These are phyloP conservation scores for Caprella mutica DNA, from an alignment of 2,888 invertebrate genomes.

Conservation along the genomic window DNA sequence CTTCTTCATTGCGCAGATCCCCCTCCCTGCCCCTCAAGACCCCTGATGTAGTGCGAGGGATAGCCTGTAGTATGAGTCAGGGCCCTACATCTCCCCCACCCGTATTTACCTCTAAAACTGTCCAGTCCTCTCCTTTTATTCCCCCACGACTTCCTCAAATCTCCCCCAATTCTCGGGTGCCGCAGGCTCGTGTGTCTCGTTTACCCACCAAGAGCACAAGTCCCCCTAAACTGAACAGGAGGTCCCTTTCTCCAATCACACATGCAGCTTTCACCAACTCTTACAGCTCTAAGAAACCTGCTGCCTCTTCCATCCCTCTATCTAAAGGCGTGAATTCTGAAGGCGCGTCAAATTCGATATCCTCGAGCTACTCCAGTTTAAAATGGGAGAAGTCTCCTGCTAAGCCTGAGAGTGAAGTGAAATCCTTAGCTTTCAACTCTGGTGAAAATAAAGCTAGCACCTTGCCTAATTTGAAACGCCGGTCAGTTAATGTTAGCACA, in stretches of 20 bases:
- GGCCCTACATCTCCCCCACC: slow-evolving; percentile 25
- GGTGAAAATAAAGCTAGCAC: too few relatives aligned
- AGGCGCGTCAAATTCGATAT: not conserved
- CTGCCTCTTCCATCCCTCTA: not conserved
- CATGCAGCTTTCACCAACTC: not conserved
- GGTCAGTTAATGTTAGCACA: too few relatives aligned
- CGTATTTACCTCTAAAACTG: slow-evolving; percentile 10
- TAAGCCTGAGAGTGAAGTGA: too few relatives aligned
- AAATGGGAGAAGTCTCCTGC: too few relatives aligned
- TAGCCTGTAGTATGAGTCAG: slow-evolving; percentile 23
- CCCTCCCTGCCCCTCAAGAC: slow-evolving; percentile 26
- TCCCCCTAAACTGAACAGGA: not conserved
- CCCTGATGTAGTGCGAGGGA: slow-evolving; percentile 29
- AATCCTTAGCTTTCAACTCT: too few relatives aligned
- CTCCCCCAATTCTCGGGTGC: slow-evolving; percentile 16
- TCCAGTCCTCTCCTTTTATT: slow-evolving; percentile 13
- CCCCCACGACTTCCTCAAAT: slow-evolving; percentile 6
- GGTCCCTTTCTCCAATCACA: not conserved
- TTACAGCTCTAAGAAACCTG: not conserved
- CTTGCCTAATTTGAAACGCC: too few relatives aligned
- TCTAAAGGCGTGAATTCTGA: not conserved
- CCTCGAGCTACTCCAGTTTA: not conserved
- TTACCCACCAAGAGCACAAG: not conserved
- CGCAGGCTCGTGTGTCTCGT: not conserved
- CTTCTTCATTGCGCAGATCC: too few relatives aligned